These are phyloP conservation scores for Ips typographus DNA, from an alignment of 1,140 invertebrate genomes.

Conservation along the genomic window DNA sequence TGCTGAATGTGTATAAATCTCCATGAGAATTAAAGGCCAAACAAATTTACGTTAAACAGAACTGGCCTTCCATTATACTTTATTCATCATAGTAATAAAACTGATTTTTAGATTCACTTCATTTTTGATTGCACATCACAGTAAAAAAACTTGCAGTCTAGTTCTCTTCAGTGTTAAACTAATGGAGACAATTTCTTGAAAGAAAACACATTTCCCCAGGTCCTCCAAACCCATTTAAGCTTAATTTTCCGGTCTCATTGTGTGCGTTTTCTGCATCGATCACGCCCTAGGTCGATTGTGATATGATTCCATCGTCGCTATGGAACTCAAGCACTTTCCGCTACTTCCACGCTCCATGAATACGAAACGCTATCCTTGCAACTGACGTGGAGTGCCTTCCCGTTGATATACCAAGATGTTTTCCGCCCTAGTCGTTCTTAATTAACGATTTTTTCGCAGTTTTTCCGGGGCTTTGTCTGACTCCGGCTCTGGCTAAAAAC, in stretches of 20 bases:
- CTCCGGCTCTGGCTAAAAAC: background rate
- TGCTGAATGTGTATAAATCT: too few relatives aligned
- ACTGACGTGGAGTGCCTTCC: conserved; percentile 27
- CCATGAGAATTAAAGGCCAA: too few relatives aligned
- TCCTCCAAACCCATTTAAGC: conserved; percentile 12
- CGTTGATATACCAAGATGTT: conserved; percentile 11
- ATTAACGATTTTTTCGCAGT: background rate
- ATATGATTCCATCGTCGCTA: conserved; percentile 17
- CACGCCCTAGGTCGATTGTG: conserved; percentile 16
- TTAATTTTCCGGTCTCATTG: conserved; percentile 21
- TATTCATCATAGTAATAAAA: too few relatives aligned
- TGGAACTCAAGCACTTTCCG: conserved; percentile 16
- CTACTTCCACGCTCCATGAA: conserved; percentile 19
- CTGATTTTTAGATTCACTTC: background rate
- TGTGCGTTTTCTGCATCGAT: conserved; percentile 19
- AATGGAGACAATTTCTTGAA: background rate
- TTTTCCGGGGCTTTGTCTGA: background rate
- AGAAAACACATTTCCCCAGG: conserved; percentile 6
- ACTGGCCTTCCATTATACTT: too few relatives aligned
- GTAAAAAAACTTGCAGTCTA: too few relatives aligned
- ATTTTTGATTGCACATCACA: background rate
- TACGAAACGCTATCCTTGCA: conserved; percentile 14
- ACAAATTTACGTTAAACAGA: too few relatives aligned
- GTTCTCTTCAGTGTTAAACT: too few relatives aligned
- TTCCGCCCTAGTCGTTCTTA: background rate